phyloP scores from a whole-genome alignment of 1,140 invertebrate genomes.

The Thaumatotibia leucotreta region DNA sequence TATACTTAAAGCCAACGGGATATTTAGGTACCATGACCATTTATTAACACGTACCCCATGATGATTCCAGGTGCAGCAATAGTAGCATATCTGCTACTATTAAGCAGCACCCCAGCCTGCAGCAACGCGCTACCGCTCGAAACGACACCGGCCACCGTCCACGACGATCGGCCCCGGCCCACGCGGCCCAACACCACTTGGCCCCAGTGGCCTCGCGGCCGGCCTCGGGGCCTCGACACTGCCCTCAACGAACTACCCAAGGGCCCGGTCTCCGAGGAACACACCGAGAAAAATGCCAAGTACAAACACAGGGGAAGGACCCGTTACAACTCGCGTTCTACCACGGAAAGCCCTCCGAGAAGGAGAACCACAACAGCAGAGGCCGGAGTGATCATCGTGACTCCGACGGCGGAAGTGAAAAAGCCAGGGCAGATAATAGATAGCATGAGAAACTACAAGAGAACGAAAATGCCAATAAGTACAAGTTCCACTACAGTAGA shows the following conservation, averaged over 20 bases:
- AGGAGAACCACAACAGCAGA: conserved; percentile 22
- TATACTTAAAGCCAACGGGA: too few relatives aligned
- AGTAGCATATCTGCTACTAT: conserved; percentile 65
- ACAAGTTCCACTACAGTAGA: conserved; percentile 36
- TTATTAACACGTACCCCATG: background rate
- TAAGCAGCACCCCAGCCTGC: conserved; percentile 47
- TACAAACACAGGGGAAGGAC: conserved; percentile 68
- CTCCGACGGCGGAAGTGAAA: conserved; percentile 57
- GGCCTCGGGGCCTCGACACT: conserved; percentile 47
- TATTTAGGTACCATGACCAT: too few relatives aligned
- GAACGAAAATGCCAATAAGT: conserved; percentile 45
- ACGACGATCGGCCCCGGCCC: conserved; percentile 44
- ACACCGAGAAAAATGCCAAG: conserved; percentile 66
- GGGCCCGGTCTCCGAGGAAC: conserved; percentile 54
- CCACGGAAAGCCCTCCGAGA: conserved; percentile 43
- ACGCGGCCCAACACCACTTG: conserved; percentile 41
- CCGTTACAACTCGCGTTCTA: conserved; percentile 46
- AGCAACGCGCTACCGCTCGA: conserved; percentile 44
- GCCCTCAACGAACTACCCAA: conserved; percentile 62
- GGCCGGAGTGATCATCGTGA: conserved; percentile 50
- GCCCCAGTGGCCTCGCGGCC: conserved; percentile 30
- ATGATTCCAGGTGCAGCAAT: conserved; percentile 61
- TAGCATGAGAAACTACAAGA: conserved; percentile 55
- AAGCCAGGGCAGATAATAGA: conserved; percentile 56
- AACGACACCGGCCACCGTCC: conserved; percentile 38